Evolutionary conservation across 2,797 vertebrate genomes (phyloP).

Genomic region (Pipistrellus pygmaeus): DNA sequence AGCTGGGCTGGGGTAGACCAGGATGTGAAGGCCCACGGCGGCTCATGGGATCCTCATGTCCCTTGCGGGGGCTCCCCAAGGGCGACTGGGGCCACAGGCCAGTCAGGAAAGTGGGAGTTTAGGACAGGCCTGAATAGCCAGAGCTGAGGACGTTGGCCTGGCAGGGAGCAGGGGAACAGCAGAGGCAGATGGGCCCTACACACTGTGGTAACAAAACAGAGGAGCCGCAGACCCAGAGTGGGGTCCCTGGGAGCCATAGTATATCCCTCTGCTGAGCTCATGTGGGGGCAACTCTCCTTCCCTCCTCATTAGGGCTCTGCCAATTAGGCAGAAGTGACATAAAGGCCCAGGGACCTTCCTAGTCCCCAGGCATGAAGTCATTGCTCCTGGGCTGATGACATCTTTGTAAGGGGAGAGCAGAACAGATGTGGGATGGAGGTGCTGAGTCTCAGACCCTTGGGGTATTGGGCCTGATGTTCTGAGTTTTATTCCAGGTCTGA

Average conservation of each 20-base stretch:
- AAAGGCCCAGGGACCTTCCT: background rate
- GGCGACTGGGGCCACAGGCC: background rate
- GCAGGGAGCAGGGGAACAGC: background rate
- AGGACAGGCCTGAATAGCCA: background rate
- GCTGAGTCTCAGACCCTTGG: background rate
- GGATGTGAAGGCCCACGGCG: fast-evolving
- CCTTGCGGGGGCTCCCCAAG: background rate
- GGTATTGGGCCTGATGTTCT: background rate
- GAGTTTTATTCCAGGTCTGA: background rate
- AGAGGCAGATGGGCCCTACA: background rate
- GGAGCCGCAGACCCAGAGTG: background rate
- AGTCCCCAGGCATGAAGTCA: slow-evolving; percentile 80
- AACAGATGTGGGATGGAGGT: slow-evolving; percentile 25
- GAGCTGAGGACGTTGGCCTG: background rate
- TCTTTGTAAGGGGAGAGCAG: slow-evolving; percentile 46
- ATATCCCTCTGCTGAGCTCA: slow-evolving; percentile 54
- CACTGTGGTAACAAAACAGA: background rate
- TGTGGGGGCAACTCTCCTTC: background rate
- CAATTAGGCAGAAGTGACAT: slow-evolving; percentile 71
- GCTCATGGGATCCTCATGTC: fast-evolving
- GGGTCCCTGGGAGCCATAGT: background rate
- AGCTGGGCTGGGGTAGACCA: background rate
- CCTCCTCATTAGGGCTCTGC: slow-evolving; percentile 70
- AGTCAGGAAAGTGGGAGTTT: background rate
- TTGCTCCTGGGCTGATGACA: slow-evolving; percentile 73